Conservation (phyloP, 2,888 invertebrate species). For the Oligia latruncula region DNA sequence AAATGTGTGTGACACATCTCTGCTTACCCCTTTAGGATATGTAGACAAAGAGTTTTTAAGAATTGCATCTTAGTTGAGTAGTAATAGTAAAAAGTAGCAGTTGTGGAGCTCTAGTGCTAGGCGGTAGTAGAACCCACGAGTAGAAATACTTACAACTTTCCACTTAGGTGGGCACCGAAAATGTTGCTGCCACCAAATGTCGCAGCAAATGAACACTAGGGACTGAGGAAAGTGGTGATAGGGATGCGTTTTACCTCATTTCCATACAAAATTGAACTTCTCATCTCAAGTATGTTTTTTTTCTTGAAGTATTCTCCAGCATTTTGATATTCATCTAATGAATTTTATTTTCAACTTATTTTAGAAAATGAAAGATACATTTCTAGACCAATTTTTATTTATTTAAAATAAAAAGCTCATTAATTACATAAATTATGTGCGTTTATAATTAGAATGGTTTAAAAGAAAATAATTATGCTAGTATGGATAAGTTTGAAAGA, state of each 20-base stretch:
- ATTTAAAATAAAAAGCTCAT: conserved; percentile 87
- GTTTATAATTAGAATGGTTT: conserved; percentile 82
- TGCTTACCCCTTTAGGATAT: too few species aligned
- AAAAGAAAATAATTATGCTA: conserved; percentile 70
- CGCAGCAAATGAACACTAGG: not conserved
- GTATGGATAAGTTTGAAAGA: conserved; percentile 75
- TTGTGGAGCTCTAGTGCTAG: too few species aligned
- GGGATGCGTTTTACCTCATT: not conserved
- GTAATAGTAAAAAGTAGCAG: too few species aligned
- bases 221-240: not conserved
- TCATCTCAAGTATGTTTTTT: not conserved
- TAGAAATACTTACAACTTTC: too few species aligned
- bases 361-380: conserved; percentile 62
- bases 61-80: too few species aligned
- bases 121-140: too few species aligned
- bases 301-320: not conserved
- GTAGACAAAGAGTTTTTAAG: too few species aligned
- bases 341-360: not conserved
- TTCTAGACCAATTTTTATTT: conserved; percentile 87
- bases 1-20: too few species aligned
- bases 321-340: not conserved
- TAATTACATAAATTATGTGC: conserved; percentile 89
- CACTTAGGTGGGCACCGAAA: not conserved
- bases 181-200: not conserved
- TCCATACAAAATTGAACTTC: not conserved